Base-by-base conservation (phyloP, 2,113 vertebrate genomes). In the Patagioenas fasciata region DNA sequence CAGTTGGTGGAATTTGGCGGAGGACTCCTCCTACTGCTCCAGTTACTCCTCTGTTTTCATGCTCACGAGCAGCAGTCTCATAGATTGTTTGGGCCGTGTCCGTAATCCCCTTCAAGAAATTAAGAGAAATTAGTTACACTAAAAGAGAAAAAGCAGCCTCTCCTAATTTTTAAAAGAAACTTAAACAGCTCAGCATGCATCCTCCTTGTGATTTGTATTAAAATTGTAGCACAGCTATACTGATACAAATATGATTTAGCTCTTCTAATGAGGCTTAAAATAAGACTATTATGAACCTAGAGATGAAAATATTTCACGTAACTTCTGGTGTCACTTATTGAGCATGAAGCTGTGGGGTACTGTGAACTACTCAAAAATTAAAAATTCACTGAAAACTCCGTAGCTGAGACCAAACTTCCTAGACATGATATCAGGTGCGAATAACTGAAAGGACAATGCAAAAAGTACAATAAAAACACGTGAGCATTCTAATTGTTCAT, bases 21-120 rank as follows among this genome's bases (percentile, higher is more conserved):
- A 99, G 98, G 73, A 99, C 99, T 83, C 99, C 99, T 9, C 99
- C 99, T 83, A 99, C 99, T 1, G 99, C 99, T 13, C 99, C 99
- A 0, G 99, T 99, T 94, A 99, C 98, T 18, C 99, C 99, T 53
- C 99, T 98, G 97, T 99, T 99, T 96, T 99, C 99, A 11, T 99
- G 99, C 85, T 99, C 99, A 48, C 99, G 98, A 16, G 99, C 99
- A 18, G 99, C 99, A 0, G 99, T 99, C 97, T 99, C 99, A 16
- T 99, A 99, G 96, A 99, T 99, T 51, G 99, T 99, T 88, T 99
- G 98, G 5, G 99, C 99, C 1, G 99, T 99, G 97, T 99, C 99
- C 2, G 99, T 98, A 75, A 99, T 98, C 10, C 99, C 99, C 99
- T 99, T 97, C 3, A 8, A 48, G 51, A 62, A 70, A 92, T 71